Conservation (phyloP, 2,797 vertebrate genomes). For the Cygnus olor region DNA sequence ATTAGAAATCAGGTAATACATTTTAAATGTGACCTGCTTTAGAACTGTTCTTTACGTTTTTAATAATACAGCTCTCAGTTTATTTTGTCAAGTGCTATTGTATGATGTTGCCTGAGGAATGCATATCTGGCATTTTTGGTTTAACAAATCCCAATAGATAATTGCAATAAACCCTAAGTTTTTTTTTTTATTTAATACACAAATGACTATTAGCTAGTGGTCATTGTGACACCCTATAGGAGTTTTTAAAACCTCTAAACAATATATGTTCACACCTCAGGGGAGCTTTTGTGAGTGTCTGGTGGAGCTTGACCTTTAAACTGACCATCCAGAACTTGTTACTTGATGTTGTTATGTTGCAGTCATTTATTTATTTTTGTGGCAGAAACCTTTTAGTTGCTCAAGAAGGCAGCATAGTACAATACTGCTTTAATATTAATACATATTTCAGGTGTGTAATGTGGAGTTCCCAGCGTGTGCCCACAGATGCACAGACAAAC, state of each 20-base stretch:
- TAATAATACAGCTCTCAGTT: not conserved
- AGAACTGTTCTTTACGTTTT: not conserved
- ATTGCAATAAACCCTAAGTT: not conserved
- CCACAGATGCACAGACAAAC: not conserved
- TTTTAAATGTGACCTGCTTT: not conserved
- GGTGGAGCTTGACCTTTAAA: not conserved
- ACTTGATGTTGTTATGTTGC: not conserved
- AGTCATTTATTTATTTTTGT: not conserved
- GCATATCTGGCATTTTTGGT: not conserved
- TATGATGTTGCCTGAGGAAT: not conserved
- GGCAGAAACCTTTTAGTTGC: not conserved
- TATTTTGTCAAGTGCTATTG: not conserved
- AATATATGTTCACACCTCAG: not conserved
- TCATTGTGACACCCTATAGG: not conserved
- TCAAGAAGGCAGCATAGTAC: not conserved
- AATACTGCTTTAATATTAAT: not conserved
- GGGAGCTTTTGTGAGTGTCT: accelerated
- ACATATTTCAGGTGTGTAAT: not conserved
- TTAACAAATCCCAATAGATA: not conserved
- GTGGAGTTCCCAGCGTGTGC: not conserved
- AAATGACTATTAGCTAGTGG: not conserved
- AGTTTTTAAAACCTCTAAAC: not conserved
- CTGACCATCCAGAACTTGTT: not conserved
- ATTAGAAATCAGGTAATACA: not conserved
- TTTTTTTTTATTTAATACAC: not conserved